Conservation (phyloP, 2,888 invertebrate species). For the Penaeus monodon region DNA sequence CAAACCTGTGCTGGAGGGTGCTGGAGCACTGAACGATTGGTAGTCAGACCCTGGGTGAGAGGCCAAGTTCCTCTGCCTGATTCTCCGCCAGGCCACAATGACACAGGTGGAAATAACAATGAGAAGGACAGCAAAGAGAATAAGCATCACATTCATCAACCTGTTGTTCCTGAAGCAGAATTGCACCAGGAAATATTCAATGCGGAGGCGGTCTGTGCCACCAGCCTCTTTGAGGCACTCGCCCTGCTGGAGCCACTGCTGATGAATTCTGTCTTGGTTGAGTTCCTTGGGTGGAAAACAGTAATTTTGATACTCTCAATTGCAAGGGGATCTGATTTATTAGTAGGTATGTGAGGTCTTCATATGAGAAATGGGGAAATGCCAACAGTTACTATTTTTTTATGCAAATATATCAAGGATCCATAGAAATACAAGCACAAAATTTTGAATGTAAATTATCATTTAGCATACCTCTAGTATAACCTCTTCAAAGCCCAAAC, state of each 20-base stretch:
- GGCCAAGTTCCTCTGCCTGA: constrained; percentile 41
- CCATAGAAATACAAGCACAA: too few relatives aligned
- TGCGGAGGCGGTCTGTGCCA: background rate
- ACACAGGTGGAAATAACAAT: constrained; percentile 47
- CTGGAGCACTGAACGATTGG: constrained; percentile 43
- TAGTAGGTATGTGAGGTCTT: too few relatives aligned
- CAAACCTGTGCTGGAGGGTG: constrained; percentile 36
- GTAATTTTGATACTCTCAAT: background rate
- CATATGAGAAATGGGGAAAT: too few relatives aligned
- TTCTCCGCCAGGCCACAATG: constrained; percentile 52
- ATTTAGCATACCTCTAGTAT: constrained; percentile 19
- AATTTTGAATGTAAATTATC: background rate
- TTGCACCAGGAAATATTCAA: constrained; percentile 32
- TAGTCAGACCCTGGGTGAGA: constrained; percentile 21
- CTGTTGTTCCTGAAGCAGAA: background rate
- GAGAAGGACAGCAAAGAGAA: constrained; percentile 46
- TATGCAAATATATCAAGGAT: too few relatives aligned
- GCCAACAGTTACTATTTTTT: too few relatives aligned
- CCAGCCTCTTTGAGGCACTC: constrained; percentile 16
- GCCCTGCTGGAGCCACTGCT: constrained; percentile 42
- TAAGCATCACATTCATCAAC: constrained; percentile 73
- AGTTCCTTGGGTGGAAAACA: constrained; percentile 15
- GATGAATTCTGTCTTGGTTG: constrained; percentile 28
- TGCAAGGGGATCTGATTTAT: too few relatives aligned
- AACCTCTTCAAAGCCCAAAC: constrained; percentile 9